A percentile compares a stretch with the other conserved stretches of the same genome.
These are phyloP conservation scores for Turdus rufiventris DNA, from an alignment of 2,113 vertebrate genomes.

Conservation along the genomic window DNA sequence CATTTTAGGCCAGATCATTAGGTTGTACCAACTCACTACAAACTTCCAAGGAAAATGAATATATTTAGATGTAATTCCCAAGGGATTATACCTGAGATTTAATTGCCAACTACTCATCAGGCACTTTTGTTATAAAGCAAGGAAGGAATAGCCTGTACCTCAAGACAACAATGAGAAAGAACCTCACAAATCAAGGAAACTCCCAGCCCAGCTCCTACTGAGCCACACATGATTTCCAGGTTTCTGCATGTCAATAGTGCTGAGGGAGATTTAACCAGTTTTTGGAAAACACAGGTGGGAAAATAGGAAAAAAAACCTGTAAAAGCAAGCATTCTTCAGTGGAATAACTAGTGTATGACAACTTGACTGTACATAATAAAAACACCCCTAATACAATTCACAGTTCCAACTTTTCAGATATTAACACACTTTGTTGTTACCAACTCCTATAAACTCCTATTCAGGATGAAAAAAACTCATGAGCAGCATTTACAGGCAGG, in stretches of 20 bases:
- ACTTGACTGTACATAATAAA: neutral
- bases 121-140: neutral
- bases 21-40: neutral
- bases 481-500: neutral
- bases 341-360: neutral
- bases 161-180: neutral
- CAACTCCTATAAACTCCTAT: neutral
- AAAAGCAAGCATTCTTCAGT: neutral
- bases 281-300: neutral
- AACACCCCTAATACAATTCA: neutral
- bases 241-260: neutral
- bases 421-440: neutral
- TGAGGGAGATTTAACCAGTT: neutral
- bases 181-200: neutral
- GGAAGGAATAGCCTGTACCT: neutral
- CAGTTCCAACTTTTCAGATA: neutral
- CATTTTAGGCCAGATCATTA: neutral
- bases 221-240: neutral
- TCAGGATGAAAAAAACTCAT: neutral
- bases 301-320: neutral
- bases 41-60: neutral
- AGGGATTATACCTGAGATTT: neutral
- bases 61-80: neutral
- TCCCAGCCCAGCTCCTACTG: neutral
- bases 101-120: neutral